Conservation (phyloP, 2,797 vertebrate species). For the Anolis apletophallus region DNA sequence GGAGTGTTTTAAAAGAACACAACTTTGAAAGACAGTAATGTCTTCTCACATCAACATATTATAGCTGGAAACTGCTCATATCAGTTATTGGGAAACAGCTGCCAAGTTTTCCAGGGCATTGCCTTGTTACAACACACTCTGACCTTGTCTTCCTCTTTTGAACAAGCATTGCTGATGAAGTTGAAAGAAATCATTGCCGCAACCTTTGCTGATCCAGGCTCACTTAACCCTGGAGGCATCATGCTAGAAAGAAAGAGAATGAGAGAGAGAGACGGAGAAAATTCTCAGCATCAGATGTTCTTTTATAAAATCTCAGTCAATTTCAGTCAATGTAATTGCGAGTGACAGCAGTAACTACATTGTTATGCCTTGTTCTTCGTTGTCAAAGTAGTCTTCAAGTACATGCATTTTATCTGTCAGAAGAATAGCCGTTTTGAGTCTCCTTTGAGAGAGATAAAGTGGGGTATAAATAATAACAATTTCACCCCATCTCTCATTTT, state of each 20-base stretch:
- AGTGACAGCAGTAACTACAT: conserved; percentile 58
- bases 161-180: conserved; percentile 48
- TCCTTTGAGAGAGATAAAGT: no score
- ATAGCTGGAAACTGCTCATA: conserved; percentile 14
- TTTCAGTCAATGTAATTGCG: conserved; percentile 52
- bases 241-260: conserved; percentile 46
- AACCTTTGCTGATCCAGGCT: conserved; percentile 49
- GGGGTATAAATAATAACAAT: no score
- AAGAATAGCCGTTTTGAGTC: conserved; percentile 8
- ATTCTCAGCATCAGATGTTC: conserved; percentile 52
- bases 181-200: conserved; percentile 30
- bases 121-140: background rate
- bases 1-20: background rate
- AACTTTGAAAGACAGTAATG: background rate
- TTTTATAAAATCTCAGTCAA: conserved; percentile 35
- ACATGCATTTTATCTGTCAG: conserved; percentile 12
- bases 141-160: conserved; percentile 34
- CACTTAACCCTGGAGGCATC: conserved; percentile 57
- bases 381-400: conserved; percentile 47
- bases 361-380: conserved; percentile 13
- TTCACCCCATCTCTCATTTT: no score
- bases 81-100: background rate
- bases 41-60: background rate
- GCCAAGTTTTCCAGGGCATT: conserved; percentile 6
- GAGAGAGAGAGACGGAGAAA: background rate